phyloP scores from a whole-genome alignment of 2,113 vertebrate species.

The Pogonocichla stellata region DNA sequence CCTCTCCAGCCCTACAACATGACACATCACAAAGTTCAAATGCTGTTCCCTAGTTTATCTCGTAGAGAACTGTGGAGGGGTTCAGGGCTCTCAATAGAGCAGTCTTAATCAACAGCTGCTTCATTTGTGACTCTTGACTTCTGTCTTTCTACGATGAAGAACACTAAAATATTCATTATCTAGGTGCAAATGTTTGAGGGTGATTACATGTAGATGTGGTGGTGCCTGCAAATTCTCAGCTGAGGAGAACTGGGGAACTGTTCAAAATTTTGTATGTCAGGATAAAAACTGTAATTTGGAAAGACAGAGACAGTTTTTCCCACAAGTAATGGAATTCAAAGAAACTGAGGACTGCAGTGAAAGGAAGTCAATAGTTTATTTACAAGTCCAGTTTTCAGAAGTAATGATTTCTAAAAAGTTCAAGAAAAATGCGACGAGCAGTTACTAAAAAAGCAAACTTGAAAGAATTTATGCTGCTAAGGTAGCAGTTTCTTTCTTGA shows the following conservation, averaged over 20 bases:
- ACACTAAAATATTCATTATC: conserved; percentile 1
- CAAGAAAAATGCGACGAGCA: neutral
- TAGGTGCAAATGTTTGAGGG: neutral
- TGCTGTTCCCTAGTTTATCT: neutral
- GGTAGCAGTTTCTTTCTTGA: neutral
- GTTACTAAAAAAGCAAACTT: neutral
- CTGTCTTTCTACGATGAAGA: neutral
- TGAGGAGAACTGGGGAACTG: neutral
- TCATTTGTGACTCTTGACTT: neutral
- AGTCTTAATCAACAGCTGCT: conserved; percentile 6
- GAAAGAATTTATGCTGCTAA: neutral
- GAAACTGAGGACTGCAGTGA: neutral
- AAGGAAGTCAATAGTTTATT: neutral
- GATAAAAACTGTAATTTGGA: neutral
- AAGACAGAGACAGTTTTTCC: neutral
- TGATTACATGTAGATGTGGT: neutral
- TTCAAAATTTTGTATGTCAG: neutral
- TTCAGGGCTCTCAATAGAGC: neutral
- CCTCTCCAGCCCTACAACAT: neutral
- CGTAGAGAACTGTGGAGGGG: neutral
- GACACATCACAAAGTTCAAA: neutral
- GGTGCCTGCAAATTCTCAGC: neutral
- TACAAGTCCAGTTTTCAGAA: neutral
- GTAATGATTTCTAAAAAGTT: neutral
- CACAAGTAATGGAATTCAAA: neutral